phyloP scores from a whole-genome alignment of 2,113 vertebrate species.

The Chamaea fasciata region DNA sequence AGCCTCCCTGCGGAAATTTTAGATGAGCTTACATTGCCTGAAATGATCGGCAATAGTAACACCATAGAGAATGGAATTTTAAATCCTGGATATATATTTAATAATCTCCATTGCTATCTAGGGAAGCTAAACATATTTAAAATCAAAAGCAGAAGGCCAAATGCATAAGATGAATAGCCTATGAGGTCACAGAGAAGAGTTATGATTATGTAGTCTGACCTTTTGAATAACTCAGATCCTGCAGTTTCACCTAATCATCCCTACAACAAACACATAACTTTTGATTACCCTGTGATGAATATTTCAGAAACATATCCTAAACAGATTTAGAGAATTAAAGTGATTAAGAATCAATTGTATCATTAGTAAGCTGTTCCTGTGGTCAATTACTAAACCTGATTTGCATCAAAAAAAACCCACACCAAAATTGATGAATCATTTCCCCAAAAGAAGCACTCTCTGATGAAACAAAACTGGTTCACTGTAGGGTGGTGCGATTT shows the following conservation, averaged over 20 bases:
- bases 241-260: conserved; percentile 12
- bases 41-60: background rate
- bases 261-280: background rate
- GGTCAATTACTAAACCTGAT: background rate
- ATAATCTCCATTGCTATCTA: background rate
- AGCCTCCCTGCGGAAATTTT: background rate
- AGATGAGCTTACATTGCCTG: background rate
- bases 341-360: background rate
- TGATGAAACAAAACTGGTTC: background rate
- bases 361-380: background rate
- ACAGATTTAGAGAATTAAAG: background rate
- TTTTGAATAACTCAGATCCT: conserved; percentile 18
- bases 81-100: conserved; percentile 1
- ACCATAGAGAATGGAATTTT: background rate
- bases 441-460: background rate
- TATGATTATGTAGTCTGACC: conserved; percentile 24
- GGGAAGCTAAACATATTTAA: conserved; percentile 5
- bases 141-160: background rate
- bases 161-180: conserved; percentile 4
- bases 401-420: background rate
- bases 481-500: background rate
- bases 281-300: background rate
- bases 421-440: background rate
- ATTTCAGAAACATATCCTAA: background rate
- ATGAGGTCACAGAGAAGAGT: background rate